Percentiles rank a stretch among this genome's conserved stretches.
Evolutionary conservation across 2,797 vertebrate species (phyloP).

Genomic region (Enteromius treurensis): DNA sequence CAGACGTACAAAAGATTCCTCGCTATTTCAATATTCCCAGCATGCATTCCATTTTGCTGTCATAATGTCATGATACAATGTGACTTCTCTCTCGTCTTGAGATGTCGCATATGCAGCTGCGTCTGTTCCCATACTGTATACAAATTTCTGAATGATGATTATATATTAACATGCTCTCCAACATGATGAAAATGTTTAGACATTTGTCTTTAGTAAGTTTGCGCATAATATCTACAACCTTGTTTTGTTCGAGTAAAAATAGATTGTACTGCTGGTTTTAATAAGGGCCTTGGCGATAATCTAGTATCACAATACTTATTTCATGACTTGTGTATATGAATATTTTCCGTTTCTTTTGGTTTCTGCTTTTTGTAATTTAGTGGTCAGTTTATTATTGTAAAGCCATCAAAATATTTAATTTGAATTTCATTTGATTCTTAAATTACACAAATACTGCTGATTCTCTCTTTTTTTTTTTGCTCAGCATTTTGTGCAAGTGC

Average conservation of each 20-base stretch:
- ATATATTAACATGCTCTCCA: conserved; percentile 27
- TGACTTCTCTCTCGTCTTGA: conserved; percentile 40
- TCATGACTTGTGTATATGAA: not conserved
- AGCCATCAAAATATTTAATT: not conserved
- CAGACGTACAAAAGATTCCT: conserved; percentile 29
- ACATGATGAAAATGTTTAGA: conserved; percentile 5
- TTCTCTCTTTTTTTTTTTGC: not conserved
- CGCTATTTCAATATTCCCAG: conserved; percentile 35
- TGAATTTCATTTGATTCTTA: not conserved
- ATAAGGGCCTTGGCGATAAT: not conserved
- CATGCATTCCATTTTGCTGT: conserved; percentile 42
- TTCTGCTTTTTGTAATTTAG: not conserved
- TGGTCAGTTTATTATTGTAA: not conserved
- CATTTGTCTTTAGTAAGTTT: not conserved
- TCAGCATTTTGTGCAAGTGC: not conserved
- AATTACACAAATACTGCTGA: not conserved
- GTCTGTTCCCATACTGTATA: conserved; percentile 39
- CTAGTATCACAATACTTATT: not conserved
- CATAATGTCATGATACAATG: conserved; percentile 37
- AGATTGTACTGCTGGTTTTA: conserved; percentile 11
- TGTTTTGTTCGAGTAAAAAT: conserved; percentile 5
- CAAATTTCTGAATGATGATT: conserved; percentile 18
- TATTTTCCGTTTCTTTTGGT: conserved; percentile 3
- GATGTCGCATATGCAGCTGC: conserved; percentile 41
- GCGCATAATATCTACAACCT: not conserved